These are phyloP conservation scores for Clamator glandarius DNA, from an alignment of 2,797 vertebrate species.

Conservation along the genomic window DNA sequence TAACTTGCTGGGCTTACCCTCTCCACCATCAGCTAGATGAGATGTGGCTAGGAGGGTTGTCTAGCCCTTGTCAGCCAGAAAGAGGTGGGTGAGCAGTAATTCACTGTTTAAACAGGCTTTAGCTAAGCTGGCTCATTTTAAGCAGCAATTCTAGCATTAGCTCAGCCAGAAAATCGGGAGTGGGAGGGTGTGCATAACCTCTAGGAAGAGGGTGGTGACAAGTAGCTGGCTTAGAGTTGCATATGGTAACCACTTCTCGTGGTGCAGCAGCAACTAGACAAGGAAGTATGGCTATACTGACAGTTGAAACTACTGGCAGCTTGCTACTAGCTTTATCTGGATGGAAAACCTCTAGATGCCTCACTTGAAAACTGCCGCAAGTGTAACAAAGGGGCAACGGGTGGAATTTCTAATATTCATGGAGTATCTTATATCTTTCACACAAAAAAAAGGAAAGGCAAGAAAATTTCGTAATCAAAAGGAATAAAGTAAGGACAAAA, in stretches of 20 bases:
- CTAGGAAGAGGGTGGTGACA: slow-evolving; percentile 63
- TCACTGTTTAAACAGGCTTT: slow-evolving; percentile 1
- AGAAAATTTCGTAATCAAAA: slow-evolving; percentile 23
- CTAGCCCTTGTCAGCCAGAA: not conserved
- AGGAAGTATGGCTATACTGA: not conserved
- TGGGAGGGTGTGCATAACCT: slow-evolving; percentile 29
- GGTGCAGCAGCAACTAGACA: slow-evolving; percentile 21
- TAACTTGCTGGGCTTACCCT: not conserved
- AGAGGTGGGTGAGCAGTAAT: not conserved
- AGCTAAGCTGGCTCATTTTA: slow-evolving; percentile 33
- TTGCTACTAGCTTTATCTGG: slow-evolving; percentile 9
- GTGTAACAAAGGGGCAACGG: not conserved
- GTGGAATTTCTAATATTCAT: not conserved
- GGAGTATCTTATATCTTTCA: not conserved
- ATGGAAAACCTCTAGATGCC: not conserved
- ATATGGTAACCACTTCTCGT: slow-evolving; percentile 14
- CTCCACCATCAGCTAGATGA: not conserved
- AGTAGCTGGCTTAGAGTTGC: slow-evolving; percentile 43
- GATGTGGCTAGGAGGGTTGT: not conserved
- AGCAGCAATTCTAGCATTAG: slow-evolving; percentile 16
- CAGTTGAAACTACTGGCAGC: not conserved
- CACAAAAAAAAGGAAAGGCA: not conserved
- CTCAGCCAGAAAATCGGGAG: slow-evolving; percentile 43
- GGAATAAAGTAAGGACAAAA: slow-evolving; percentile 23
- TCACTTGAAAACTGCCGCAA: not conserved